These are phyloP conservation scores for Larimichthys crocea DNA, from an alignment of 2,113 vertebrate genomes.

Conservation along the genomic window DNA sequence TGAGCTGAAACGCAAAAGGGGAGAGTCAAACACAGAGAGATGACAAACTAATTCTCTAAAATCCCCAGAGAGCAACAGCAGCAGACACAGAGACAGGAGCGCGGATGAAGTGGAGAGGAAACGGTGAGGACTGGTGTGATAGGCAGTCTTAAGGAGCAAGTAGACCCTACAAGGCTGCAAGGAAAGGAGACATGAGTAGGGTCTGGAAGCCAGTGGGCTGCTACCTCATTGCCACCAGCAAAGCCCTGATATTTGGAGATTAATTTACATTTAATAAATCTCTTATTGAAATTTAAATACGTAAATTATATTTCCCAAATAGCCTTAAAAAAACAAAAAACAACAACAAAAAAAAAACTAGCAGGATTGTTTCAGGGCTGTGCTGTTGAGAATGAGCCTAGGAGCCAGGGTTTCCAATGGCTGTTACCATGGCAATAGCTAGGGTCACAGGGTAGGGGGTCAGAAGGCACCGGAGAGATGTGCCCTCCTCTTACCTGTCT, in stretches of 20 bases:
- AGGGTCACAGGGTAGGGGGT: constrained; percentile 40
- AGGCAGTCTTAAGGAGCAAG: constrained; percentile 47
- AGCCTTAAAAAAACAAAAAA: neutral
- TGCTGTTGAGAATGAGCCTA: constrained; percentile 58
- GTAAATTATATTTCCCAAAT: neutral
- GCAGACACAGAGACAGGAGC: constrained; percentile 45
- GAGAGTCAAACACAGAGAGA: constrained; percentile 81
- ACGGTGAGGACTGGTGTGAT: constrained; percentile 58
- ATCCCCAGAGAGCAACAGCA: constrained; percentile 62
- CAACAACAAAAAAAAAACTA: too few species aligned
- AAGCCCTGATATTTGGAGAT: constrained; percentile 38
- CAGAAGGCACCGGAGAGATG: constrained; percentile 40
- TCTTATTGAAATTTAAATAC: neutral
- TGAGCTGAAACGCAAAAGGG: constrained; percentile 87
- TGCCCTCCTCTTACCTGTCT: constrained; percentile 90
- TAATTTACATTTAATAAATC: neutral
- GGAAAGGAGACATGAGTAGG: constrained; percentile 47
- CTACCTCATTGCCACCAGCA: constrained; percentile 65
- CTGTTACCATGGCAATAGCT: constrained; percentile 46
- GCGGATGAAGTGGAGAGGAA: constrained; percentile 54
- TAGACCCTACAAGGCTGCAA: constrained; percentile 41
- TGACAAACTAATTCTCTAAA: constrained; percentile 71
- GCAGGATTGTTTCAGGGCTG: constrained; percentile 44
- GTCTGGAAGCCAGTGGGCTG: constrained; percentile 65
- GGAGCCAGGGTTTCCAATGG: constrained; percentile 65